phyloP scores from a whole-genome alignment of 1,140 invertebrate genomes.

The Drosophila burlai region DNA sequence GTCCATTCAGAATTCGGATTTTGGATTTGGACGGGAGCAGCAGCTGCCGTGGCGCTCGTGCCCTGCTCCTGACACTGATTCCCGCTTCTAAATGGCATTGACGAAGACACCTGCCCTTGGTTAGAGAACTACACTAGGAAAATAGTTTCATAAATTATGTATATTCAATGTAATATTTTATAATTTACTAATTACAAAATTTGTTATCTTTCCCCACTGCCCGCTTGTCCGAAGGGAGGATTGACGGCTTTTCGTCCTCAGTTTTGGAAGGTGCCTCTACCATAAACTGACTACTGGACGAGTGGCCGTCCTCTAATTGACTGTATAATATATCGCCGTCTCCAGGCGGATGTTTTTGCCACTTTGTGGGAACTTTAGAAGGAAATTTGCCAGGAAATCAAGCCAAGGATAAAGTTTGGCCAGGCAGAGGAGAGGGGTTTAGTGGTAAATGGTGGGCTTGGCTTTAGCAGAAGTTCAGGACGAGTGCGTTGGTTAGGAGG shows the following conservation, averaged over 20 bases:
- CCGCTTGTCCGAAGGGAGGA: background rate
- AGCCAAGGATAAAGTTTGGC: constrained; percentile 39
- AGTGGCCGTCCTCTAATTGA: constrained; percentile 8
- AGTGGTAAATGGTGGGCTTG: background rate
- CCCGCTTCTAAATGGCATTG: constrained; percentile 8
- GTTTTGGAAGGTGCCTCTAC: constrained; percentile 15
- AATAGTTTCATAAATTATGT: too few relatives aligned
- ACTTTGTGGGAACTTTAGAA: constrained; percentile 26
- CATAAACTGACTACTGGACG: constrained; percentile 3
- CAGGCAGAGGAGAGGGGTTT: background rate
- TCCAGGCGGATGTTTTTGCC: constrained; percentile 9
- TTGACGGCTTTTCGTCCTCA: background rate
- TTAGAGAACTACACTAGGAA: background rate
- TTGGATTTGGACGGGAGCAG: constrained; percentile 26
- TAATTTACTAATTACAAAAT: background rate
- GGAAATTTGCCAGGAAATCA: background rate
- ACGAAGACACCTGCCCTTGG: constrained; percentile 25
- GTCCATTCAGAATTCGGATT: constrained; percentile 21
- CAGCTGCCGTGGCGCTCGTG: constrained; percentile 46
- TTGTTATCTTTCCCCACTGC: background rate
- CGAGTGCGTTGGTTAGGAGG: background rate
- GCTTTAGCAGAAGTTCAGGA: background rate
- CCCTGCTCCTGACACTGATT: background rate
- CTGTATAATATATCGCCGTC: constrained; percentile 10
- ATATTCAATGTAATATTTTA: background rate